A percentile compares a stretch with the other conserved stretches of the same genome.
phyloP scores from a whole-genome alignment of 2,113 vertebrate genomes.

The Antechinus stuartii region DNA sequence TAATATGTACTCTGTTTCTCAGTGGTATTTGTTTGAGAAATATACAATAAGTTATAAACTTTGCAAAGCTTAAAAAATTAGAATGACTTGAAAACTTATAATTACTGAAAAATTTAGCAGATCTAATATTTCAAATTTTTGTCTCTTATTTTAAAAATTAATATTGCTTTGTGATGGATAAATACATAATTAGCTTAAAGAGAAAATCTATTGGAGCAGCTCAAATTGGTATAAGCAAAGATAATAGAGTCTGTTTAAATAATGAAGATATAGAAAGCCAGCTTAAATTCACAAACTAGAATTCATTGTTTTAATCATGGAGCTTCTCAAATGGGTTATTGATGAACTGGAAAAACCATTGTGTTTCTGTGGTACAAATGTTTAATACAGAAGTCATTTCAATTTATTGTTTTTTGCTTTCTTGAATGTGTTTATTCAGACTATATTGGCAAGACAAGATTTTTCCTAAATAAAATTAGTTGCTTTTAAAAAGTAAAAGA shows the following conservation, averaged over 20 bases:
- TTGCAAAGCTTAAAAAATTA: background rate
- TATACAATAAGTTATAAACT: background rate
- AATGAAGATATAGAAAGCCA: background rate
- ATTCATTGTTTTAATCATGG: background rate
- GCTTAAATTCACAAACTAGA: background rate
- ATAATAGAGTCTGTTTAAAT: background rate
- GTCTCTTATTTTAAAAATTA: background rate
- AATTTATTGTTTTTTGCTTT: background rate
- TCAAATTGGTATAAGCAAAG: background rate
- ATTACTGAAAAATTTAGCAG: background rate
- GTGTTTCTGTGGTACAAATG: background rate
- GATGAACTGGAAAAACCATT: background rate
- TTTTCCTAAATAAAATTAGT: background rate
- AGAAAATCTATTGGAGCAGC: background rate
- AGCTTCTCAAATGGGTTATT: background rate
- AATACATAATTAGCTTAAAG: background rate
- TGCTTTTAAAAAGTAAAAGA: background rate
- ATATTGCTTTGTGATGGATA: background rate
- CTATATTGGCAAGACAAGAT: background rate
- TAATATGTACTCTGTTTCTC: background rate
- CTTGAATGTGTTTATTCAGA: background rate
- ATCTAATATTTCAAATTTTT: background rate
- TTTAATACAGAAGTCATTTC: background rate
- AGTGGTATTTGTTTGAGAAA: background rate
- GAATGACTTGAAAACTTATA: background rate